A percentile compares a stretch with the other conserved stretches of the same genome.
Conservation (phyloP, 2,113 vertebrate genomes). For the Tragelaphus scriptus region DNA sequence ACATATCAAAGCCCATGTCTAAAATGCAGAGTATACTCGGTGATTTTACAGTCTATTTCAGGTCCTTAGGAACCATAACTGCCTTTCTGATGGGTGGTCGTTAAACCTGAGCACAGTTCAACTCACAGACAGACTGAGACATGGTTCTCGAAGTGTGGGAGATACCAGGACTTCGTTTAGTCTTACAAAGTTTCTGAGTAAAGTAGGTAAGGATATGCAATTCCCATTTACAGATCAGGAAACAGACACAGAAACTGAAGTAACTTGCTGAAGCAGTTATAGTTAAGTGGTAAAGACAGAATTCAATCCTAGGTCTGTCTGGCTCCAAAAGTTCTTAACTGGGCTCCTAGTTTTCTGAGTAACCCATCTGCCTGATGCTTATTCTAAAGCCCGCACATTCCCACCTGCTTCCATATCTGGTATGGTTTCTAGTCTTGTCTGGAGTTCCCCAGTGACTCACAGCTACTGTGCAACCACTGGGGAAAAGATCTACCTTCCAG, state of each 20-base stretch:
- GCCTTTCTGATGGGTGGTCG: not conserved
- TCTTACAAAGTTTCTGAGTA: not conserved
- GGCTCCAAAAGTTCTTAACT: not conserved
- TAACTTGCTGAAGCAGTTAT: not conserved
- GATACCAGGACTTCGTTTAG: not conserved
- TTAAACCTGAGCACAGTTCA: not conserved
- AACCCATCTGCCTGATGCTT: not conserved
- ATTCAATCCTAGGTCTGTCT: not conserved
- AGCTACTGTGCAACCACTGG: not conserved
- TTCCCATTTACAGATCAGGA: not conserved
- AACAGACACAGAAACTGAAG: not conserved
- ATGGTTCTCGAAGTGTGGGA: not conserved
- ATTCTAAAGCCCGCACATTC: not conserved
- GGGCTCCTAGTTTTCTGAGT: not conserved
- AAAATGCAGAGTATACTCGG: not conserved
- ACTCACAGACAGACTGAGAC: not conserved
- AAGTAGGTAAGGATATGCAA: not conserved
- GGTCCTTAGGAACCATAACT: not conserved
- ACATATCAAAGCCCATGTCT: not conserved
- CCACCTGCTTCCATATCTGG: not conserved
- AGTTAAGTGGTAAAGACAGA: not conserved
- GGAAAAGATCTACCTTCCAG: not conserved
- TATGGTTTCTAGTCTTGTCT: not conserved
- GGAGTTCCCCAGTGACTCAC: not conserved
- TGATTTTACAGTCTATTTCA: not conserved